Base-by-base conservation (phyloP, 2,113 vertebrate species). In the Siniperca knerii region DNA sequence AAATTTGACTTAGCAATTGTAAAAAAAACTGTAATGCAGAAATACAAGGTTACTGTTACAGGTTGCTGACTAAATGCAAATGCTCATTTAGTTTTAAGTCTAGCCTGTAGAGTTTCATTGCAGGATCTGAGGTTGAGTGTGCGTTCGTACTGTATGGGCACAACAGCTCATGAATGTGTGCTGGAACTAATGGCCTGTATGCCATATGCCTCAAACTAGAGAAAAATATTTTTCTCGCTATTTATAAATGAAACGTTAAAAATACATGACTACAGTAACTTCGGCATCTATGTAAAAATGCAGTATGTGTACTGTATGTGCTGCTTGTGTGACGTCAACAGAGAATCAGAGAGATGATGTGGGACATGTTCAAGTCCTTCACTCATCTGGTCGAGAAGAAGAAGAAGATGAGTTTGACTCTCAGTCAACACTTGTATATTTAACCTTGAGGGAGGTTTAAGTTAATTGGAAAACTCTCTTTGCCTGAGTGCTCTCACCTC, bases 401-500 rank as follows among this genome's bases (percentile, higher is more conserved):
- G 11, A 48, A 48, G 46, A 16, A 4, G 46, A 75, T 62, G 72
- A 65, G 80, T 88, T 88, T 18, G 70, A 79, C 87, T 86, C 87
- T 71, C 73, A 83, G 87, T 86, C 86, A 75, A 86, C 85, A 87
- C 79, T 91, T 87, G 90, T 89, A 90, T 91, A 82, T 92, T 93
- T 92, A 91, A 93, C 91, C 80, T 94, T 91, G 75, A 83, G 84
- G 91, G 82, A 89, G 86, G 84, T 92, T 94, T 80, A 81, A 88
- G 84, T 89, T 92, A 88, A 92, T 91, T 91, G 84, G 89, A 91
- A 94, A 92, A 82, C 92, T 84, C 85, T 89, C 75, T 84, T 89
- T 90, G 82, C 88, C 90, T 88, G 90, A 92, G 90, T 62, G 90
- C 91, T 79, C 90, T 91, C 92, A 92, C 88, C 90, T 91, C 86